Conservation (phyloP, 2,888 invertebrate species). For the Torymus texanus region DNA sequence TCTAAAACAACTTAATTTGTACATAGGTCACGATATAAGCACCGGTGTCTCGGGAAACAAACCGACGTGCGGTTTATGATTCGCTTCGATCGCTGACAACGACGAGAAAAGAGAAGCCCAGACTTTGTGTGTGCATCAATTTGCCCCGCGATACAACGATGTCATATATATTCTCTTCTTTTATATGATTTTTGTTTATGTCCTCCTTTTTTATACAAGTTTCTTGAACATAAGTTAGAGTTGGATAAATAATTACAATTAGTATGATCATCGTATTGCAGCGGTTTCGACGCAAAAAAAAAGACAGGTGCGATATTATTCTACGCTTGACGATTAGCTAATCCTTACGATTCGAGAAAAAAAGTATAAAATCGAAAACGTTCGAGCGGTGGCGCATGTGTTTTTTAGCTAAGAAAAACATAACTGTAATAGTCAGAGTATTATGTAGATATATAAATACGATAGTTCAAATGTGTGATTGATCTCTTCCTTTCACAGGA, state of each 20-base stretch:
- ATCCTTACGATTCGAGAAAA: not conserved
- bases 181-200: constrained; percentile 7
- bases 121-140: not conserved
- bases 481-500: too few species aligned
- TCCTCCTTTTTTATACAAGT: constrained; percentile 17
- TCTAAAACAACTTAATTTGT: constrained; percentile 35
- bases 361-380: constrained; percentile 30
- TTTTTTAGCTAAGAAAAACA: constrained; percentile 39
- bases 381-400: not conserved
- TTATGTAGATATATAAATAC: constrained; percentile 28
- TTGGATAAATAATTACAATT: constrained; percentile 34
- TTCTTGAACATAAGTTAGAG: constrained; percentile 35
- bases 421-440: constrained; percentile 46
- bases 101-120: not conserved
- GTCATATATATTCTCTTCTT: constrained; percentile 11
- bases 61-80: constrained; percentile 7
- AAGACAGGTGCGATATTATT: constrained; percentile 18
- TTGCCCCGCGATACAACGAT: constrained; percentile 11
- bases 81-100: not conserved
- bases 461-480: not conserved
- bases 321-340: constrained; percentile 14
- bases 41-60: constrained; percentile 1
- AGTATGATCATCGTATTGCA: constrained; percentile 34
- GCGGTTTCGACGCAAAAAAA: constrained; percentile 8
- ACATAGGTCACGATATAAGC: constrained; percentile 20